Evolutionary conservation across 2,888 invertebrate species (phyloP), one percentile per base, ranked within the genome.

Genomic region (Drosophila nr. fundita): DNA sequence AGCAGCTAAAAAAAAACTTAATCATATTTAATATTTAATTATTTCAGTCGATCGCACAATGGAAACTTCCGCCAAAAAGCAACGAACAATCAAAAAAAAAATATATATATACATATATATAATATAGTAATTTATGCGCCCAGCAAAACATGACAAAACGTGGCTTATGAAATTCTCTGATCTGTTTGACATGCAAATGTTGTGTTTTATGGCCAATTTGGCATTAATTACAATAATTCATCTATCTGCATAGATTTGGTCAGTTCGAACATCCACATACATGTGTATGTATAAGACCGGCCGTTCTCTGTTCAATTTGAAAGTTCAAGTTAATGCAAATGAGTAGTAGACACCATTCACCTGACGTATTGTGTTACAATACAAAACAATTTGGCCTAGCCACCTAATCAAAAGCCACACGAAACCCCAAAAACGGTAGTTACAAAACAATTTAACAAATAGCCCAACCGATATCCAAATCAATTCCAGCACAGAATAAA

Each of bases 11-110:
- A 32, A 30, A 38, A 50, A 73, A 52, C 68, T 73, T 82, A 87
- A 89, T 89, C 87, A 86, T 76, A 84, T 84, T 84, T 89, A 86
- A 89, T 82, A 89, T 86, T 86, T 85, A 88, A 85, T 85, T 85
- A 85, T 85, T 88, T 88, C 84, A 86, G 71, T 68, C 86, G 72
- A 80, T 60, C 81, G 55, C 74, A 85, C 88, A 88, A 86, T 83
- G 76, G 59, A 67, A 76, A 88, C 87, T 85, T 85, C 85, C 85
- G 85, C 76, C 75, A 73, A 75, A 69, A 69, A 73, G 30, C 57
- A 67, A 61, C 61, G 64, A 70, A 83, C 76, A 73, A 59, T 67
- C 55, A 55, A 48, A 52, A 30, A 73, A 57, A 68, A 13, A 4
- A 6, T 63, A 62, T 57, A 57, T 71, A 40, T 0, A 45, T 1